A percentile compares a stretch with the other conserved stretches of the same genome.
Evolutionary conservation across 2,888 invertebrate species (phyloP).

Genomic region (Drymonia ruficornis): DNA sequence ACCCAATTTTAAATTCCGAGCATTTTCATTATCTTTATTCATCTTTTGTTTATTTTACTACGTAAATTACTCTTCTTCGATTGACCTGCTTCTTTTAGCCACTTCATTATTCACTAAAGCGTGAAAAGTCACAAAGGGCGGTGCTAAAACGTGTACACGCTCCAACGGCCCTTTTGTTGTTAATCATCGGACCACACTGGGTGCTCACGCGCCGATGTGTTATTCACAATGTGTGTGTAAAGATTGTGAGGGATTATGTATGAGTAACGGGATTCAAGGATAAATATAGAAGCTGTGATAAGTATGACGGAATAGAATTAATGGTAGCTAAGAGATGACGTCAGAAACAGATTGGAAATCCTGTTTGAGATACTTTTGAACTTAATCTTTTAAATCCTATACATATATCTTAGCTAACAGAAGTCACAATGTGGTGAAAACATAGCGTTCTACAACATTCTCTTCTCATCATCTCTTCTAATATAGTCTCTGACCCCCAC

Average conservation of each 20-base stretch:
- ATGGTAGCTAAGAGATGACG: background rate
- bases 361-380: too few species aligned
- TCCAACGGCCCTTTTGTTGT: conserved; percentile 48
- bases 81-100: conserved; percentile 10
- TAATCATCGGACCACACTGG: conserved; percentile 51
- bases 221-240: conserved; percentile 36
- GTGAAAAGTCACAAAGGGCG: conserved; percentile 25
- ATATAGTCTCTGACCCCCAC: too few species aligned
- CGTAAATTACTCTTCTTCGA: background rate
- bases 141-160: conserved; percentile 11
- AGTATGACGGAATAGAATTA: background rate
- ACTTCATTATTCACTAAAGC: conserved; percentile 25
- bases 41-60: too few species aligned
- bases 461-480: too few species aligned
- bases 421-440: too few species aligned
- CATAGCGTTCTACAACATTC: too few species aligned
- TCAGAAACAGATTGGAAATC: background rate
- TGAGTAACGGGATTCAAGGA: conserved; percentile 18
- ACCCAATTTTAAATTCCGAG: too few species aligned
- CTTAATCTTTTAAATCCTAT: too few species aligned
- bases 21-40: too few species aligned
- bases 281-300: conserved; percentile 12
- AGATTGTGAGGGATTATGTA: conserved; percentile 37
- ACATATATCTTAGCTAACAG: too few species aligned
- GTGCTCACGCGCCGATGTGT: conserved; percentile 34